Evolutionary conservation across 23 tunicate species (phyloP).

Genomic region (Ciona savignyi): DNA sequence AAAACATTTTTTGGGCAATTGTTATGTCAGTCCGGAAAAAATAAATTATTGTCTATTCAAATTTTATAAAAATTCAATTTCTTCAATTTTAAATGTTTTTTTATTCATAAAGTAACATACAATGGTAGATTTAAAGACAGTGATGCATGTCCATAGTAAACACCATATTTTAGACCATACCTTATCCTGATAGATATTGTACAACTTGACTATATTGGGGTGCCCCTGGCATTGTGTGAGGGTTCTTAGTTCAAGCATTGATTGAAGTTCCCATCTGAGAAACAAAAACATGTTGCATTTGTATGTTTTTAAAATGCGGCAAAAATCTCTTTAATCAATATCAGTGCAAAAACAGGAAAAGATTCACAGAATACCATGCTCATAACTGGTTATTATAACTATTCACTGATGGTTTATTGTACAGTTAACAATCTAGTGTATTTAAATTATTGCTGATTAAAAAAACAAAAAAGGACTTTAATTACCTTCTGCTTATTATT

Average conservation of each 20-base stretch:
- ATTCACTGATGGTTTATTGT: too few relatives aligned
- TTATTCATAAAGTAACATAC: too few relatives aligned
- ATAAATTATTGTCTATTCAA: too few relatives aligned
- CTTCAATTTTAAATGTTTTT: too few relatives aligned
- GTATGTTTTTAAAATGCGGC: constrained; percentile 1
- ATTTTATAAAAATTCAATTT: too few relatives aligned
- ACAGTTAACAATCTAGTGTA: too few relatives aligned
- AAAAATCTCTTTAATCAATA: not conserved
- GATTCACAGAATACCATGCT: not conserved
- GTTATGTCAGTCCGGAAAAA: too few relatives aligned
- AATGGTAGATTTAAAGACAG: too few relatives aligned
- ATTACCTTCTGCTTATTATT: constrained; percentile 62
- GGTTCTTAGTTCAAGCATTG: constrained; percentile 57
- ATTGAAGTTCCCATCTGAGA: constrained; percentile 59
- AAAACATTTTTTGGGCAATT: too few relatives aligned
- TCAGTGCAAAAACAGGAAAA: not conserved
- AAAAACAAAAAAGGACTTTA: not conserved
- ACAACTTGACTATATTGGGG: constrained; percentile 63
- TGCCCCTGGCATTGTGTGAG: constrained; percentile 66
- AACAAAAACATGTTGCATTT: not conserved
- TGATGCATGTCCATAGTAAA: too few relatives aligned
- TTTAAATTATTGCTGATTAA: not conserved
- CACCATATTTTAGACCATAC: too few relatives aligned
- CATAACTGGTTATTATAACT: too few relatives aligned
- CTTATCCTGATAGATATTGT: constrained; percentile 66